phyloP scores from a whole-genome alignment of 35 echinoderm and acorn worm genomes.

The Diadema setosum region DNA sequence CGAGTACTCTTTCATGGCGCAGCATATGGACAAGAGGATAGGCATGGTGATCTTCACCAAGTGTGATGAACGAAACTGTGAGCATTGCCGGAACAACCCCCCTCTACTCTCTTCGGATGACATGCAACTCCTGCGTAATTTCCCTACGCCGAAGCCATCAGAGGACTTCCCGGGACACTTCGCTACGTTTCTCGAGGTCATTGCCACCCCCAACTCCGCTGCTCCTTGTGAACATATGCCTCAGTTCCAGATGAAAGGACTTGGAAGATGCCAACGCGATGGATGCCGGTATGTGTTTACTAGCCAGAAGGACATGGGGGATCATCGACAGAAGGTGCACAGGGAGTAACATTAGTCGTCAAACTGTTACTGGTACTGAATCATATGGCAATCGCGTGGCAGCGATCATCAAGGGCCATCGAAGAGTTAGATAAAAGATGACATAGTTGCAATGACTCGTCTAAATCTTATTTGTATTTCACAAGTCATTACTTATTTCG shows the following conservation, averaged over 20 bases:
- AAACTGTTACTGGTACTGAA: no score
- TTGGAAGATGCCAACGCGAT: background rate
- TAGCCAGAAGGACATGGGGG: background rate
- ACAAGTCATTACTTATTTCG: no score
- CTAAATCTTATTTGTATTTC: no score
- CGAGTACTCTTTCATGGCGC: background rate
- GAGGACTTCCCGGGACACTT: background rate
- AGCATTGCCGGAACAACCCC: background rate
- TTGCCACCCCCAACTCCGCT: no score
- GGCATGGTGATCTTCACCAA: slow-evolving; percentile 15
- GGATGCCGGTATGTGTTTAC: slow-evolving; percentile 14
- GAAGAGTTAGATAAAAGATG: no score
- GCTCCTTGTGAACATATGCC: slow-evolving; percentile 4
- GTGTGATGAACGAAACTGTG: background rate
- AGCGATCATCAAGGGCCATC: no score
- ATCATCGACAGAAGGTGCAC: background rate
- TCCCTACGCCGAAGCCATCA: slow-evolving; percentile 8
- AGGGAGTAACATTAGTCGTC: no score
- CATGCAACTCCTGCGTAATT: background rate
- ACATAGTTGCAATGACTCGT: no score
- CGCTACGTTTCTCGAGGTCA: background rate
- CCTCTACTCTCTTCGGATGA: background rate
- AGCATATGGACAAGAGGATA: background rate
- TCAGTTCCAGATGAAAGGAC: background rate
- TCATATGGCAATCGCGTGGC: no score